These are phyloP conservation scores for Bellardia pandia DNA, from an alignment of 2,888 invertebrate species.

Conservation along the genomic window DNA sequence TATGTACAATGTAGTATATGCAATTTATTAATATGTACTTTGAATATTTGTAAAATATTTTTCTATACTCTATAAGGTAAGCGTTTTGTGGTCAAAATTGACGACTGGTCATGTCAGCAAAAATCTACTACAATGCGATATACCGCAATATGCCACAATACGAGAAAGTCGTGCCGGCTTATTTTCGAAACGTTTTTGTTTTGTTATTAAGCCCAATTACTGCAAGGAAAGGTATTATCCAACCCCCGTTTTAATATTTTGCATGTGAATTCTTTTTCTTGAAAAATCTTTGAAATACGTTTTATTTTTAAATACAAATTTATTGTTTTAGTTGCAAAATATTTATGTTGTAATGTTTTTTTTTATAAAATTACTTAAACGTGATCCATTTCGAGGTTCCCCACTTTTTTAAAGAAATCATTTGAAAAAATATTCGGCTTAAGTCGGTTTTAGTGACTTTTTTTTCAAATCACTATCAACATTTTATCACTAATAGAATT, in stretches of 20 bases:
- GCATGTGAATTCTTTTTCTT: not conserved
- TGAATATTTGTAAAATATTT: not conserved
- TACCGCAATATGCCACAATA: constrained; percentile 42
- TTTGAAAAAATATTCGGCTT: too few relatives aligned
- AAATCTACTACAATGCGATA: constrained; percentile 37
- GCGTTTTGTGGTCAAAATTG: constrained; percentile 46
- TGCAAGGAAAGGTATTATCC: constrained; percentile 60
- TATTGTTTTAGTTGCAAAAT: too few relatives aligned
- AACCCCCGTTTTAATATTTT: not conserved
- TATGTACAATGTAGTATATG: not conserved
- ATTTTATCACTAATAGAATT: too few relatives aligned
- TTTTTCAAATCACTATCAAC: too few relatives aligned
- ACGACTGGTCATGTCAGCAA: constrained; percentile 39
- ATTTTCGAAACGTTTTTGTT: constrained; percentile 59
- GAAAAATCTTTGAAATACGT: not conserved
- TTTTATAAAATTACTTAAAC: too few relatives aligned
- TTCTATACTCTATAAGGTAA: constrained; percentile 46
- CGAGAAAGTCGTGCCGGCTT: constrained; percentile 56
- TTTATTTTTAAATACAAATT: not conserved
- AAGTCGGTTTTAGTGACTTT: too few relatives aligned
- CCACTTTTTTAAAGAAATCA: too few relatives aligned
- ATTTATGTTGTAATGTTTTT: too few relatives aligned
- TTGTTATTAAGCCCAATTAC: constrained; percentile 61
- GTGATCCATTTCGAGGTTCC: too few relatives aligned
- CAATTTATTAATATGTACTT: constrained; percentile 1